Evolutionary conservation across 2,113 vertebrate species (phyloP), one percentile per base, ranked within the genome.

Genomic region (Sphyrna mokarran): DNA sequence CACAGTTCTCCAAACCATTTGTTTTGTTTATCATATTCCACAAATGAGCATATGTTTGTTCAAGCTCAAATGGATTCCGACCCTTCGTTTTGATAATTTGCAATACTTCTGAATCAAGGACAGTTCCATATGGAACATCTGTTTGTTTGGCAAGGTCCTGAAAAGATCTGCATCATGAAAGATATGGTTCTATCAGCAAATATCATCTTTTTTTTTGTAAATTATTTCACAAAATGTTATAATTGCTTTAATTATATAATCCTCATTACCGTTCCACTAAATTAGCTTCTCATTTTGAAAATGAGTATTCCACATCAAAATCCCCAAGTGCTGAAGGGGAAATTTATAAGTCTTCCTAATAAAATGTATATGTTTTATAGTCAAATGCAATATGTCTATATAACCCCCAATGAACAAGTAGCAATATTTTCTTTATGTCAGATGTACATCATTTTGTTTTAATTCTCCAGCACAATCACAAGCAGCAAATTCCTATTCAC

Each of bases 11-110:
- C 22, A 72, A 95, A 48, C 68, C 94, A 48, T 76, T 72, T 29
- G 94, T 95, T 54, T 48, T 95, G 94, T 95, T 95, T 70, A 95
- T 72, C 94, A 95, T 95, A 22, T 72, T 95, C 94, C 94, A 95
- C 94, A 95, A 54, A 72, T 95, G 68, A 95, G 94, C 94, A 54
- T 95, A 95, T 70, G 94, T 95, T 72, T 95, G 94, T 72, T 95
- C 94, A 54, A 95, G 37, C 26, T 95, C 69, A 95, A 95, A 95
- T 70, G 94, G 94, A 48, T 95, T 95, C 54, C 43, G 94, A 48
- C 94, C 94, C 40, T 95, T 95, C 9, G 66, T 72, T 72, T 95
- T 95, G 69, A 95, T 95, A 48, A 95, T 95, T 33, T 95, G 94
- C 68, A 95, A 95, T 54, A 95, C 94, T 76, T 95, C 94, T 72